These are phyloP conservation scores for Drosophila lowei DNA, from an alignment of 1,140 invertebrate genomes.

Conservation along the genomic window DNA sequence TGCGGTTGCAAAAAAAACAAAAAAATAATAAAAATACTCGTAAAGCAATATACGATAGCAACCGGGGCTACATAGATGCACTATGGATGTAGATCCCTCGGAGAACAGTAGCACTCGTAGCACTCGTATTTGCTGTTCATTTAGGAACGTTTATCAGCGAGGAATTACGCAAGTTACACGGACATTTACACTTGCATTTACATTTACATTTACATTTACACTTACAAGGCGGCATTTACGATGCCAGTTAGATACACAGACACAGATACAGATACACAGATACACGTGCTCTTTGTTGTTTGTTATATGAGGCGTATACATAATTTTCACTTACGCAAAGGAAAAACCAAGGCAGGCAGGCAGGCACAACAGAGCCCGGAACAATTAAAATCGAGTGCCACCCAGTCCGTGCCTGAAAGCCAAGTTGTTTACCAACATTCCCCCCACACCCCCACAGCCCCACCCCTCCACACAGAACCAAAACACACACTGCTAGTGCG, in stretches of 20 bases:
- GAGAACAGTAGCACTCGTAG: no score
- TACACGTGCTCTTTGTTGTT: conserved; percentile 29
- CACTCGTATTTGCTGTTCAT: conserved; percentile 52
- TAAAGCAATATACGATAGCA: conserved; percentile 1
- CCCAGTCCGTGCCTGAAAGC: conserved; percentile 4
- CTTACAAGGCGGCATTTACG: no score
- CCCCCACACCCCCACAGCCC: not conserved
- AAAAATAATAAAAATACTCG: no score
- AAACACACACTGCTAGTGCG: conserved; percentile 10
- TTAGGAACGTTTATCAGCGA: conserved; percentile 65
- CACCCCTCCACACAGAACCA: no score
- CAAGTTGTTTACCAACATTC: conserved; percentile 50
- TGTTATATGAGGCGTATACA: conserved; percentile 56
- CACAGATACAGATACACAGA: not conserved
- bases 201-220: conserved; percentile 15
- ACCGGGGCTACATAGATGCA: conserved; percentile 14
- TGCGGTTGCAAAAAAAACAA: not conserved
- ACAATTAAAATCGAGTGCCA: conserved; percentile 34
- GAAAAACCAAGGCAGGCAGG: not conserved
- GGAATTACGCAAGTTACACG: conserved; percentile 59
- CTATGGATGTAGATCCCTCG: no score
- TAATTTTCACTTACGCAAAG: conserved; percentile 69
- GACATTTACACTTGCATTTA: not conserved
- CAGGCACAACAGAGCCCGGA: conserved; percentile 4
- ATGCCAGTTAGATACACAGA: no score